Evolutionary conservation across 2,113 vertebrate genomes (phyloP).

Genomic region (Gallinago jamesoni): DNA sequence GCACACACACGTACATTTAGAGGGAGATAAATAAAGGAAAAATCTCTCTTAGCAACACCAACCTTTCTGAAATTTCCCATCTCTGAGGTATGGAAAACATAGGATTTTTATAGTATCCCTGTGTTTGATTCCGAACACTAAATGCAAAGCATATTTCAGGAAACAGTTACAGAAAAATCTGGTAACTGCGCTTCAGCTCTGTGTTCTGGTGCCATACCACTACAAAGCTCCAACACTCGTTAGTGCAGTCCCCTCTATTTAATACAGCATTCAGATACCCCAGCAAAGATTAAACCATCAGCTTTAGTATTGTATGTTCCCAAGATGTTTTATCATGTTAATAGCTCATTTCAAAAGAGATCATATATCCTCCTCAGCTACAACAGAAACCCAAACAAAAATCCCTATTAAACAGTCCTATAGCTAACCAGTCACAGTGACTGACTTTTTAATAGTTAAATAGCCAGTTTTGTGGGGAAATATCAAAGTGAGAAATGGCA

Average conservation of each 20-base stretch:
- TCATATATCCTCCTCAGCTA: constrained; percentile 4
- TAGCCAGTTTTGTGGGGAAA: constrained; percentile 21
- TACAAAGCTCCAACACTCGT: constrained; percentile 19
- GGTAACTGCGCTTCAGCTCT: constrained; percentile 1
- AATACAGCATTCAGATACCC: not conserved
- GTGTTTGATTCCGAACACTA: constrained; percentile 19
- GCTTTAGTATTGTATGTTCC: not conserved
- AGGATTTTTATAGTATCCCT: constrained; percentile 41
- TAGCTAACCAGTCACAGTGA: not conserved
- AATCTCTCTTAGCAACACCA: not conserved
- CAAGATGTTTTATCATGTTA: constrained; percentile 46
- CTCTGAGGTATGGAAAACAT: constrained; percentile 10
- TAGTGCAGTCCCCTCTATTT: not conserved
- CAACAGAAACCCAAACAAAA: constrained; percentile 20
- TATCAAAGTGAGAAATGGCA: constrained; percentile 33
- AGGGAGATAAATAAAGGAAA: not conserved
- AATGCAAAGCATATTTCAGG: constrained; percentile 67
- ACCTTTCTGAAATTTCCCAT: not conserved
- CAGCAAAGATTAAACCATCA: constrained; percentile 11
- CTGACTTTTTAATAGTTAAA: constrained; percentile 24
- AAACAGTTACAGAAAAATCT: constrained; percentile 55
- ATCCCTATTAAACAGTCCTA: not conserved
- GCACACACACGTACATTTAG: not conserved
- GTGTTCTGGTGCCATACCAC: constrained; percentile 55
- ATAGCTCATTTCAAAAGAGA: constrained; percentile 46